Base-by-base conservation (phyloP, 2,888 invertebrate genomes). In the Fabriciana adippe region DNA sequence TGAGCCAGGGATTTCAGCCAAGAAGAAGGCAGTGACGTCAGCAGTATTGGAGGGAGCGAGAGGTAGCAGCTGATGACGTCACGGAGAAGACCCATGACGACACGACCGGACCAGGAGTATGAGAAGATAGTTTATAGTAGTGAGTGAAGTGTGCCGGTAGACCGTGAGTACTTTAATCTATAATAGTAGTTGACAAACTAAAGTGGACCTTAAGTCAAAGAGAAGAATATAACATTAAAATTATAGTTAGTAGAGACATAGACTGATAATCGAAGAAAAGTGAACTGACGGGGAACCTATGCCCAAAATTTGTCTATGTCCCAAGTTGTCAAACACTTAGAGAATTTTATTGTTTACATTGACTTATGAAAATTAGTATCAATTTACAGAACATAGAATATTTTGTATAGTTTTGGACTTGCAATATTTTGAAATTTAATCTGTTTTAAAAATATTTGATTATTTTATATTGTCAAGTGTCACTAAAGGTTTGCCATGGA, bases 151-250 rank as follows among this genome's bases (percentile, higher is more conserved):
- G 61, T 61, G 51, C 51, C 15, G 62, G 26, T 14, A 6, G 45
- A 62, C 62, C 13, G 62, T 62, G 54, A 62, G 62, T 62, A 62
- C 62, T 62, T 54, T 62, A 51, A 60, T 60, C n/a, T n/a, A n/a
- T n/a, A n/a, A n/a, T n/a, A 8, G 18, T 47, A n/a, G n/a, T n/a
- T n/a, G n/a, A 14, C 59, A 59, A 60, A 50, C 50, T 6, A 60
- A 60, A n/a, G 47, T 60, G 59, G 59, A 60, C 50, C 50, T 60
- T 60, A 60, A 50, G 50, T 60, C 60, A 50, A 60, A 41, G 26
- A 21, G 26, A 62, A 62, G 45, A 62, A 62, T 11, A 53, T 45
- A 54, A 62, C 54, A n/a, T 62, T 13, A 21, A 50, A 53, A 51
- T 61, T 31, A 35, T 51, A 26, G 16, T 16, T 31, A 31, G 31